Percentiles rank a stretch among this genome's conserved stretches.
Conservation (phyloP, 2,113 vertebrate genomes). For the Semicossyphus pulcher region DNA sequence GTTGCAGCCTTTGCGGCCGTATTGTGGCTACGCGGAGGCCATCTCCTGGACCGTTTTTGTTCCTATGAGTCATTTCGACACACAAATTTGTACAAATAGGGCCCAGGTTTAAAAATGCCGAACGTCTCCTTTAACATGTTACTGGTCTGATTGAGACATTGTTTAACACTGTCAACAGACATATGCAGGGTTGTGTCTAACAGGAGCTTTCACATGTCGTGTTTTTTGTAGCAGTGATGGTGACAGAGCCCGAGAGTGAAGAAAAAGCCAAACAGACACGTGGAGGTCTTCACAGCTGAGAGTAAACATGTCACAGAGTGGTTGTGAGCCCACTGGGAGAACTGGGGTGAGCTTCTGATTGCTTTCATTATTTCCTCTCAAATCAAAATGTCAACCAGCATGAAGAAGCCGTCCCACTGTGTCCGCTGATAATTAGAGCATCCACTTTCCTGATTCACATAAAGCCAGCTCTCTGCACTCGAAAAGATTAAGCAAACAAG, state of each 20-base stretch:
- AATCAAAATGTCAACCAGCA: conserved; percentile 83
- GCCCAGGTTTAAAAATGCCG: too few relatives aligned
- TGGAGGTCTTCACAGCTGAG: conserved; percentile 48
- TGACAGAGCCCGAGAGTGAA: conserved; percentile 19
- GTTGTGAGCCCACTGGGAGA: conserved; percentile 68
- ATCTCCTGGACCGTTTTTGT: too few relatives aligned
- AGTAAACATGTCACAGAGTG: conserved; percentile 77
- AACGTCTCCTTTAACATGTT: too few relatives aligned
- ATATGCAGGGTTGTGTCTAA: neutral
- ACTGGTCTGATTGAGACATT: neutral
- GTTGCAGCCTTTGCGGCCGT: too few relatives aligned
- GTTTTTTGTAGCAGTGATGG: too few relatives aligned
- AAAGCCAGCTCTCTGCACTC: conserved; percentile 14
- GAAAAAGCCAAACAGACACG: conserved; percentile 40
- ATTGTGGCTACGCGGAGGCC: too few relatives aligned
- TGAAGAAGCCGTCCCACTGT: conserved; percentile 64
- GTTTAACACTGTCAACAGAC: neutral
- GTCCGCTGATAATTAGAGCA: conserved; percentile 75
- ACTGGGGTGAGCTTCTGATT: conserved; percentile 72
- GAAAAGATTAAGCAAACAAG: neutral
- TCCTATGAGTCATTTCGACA: too few relatives aligned
- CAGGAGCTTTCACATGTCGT: conserved; percentile 16
- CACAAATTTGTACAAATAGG: too few relatives aligned
- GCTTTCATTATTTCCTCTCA: conserved; percentile 75
- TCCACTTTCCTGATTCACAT: conserved; percentile 46